A percentile compares a stretch with the other conserved stretches of the same genome.
Conservation (phyloP, 2,797 vertebrate genomes). For the Muscicapa striata region DNA sequence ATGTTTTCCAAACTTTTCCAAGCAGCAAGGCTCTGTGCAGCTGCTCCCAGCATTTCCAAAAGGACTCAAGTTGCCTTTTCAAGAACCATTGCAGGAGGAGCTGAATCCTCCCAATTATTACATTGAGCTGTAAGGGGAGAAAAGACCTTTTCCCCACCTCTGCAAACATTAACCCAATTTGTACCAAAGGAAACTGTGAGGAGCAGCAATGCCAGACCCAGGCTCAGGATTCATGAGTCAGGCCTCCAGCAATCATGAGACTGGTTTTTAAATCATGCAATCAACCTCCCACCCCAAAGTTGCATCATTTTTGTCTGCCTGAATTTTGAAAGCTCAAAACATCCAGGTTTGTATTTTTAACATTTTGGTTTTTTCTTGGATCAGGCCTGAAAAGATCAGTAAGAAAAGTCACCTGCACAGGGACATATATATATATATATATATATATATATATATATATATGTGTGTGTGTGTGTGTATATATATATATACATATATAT, state of each 20-base stretch:
- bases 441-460: background rate
- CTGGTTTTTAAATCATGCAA: background rate
- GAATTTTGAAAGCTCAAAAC: conserved; percentile 2
- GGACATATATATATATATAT: background rate
- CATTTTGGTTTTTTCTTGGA: background rate
- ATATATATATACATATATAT: background rate
- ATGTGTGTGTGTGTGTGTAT: too few species aligned
- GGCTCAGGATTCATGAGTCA: background rate
- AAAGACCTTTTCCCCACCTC: background rate
- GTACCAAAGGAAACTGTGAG: background rate
- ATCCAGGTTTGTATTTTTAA: background rate
- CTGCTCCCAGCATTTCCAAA: conserved; percentile 36
- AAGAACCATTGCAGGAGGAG: background rate
- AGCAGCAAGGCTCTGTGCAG: background rate
- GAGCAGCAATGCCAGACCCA: background rate
- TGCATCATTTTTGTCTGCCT: background rate
- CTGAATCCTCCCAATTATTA: background rate
- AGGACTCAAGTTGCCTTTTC: background rate
- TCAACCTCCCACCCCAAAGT: background rate
- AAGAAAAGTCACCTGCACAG: background rate
- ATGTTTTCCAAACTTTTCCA: conserved; percentile 20
- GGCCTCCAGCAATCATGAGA: background rate
- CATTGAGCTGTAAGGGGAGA: background rate
- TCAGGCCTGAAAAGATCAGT: background rate
- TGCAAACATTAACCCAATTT: background rate